phyloP scores from a whole-genome alignment of 35 echinoderm and acorn worm genomes.

The Chiridota heheva region DNA sequence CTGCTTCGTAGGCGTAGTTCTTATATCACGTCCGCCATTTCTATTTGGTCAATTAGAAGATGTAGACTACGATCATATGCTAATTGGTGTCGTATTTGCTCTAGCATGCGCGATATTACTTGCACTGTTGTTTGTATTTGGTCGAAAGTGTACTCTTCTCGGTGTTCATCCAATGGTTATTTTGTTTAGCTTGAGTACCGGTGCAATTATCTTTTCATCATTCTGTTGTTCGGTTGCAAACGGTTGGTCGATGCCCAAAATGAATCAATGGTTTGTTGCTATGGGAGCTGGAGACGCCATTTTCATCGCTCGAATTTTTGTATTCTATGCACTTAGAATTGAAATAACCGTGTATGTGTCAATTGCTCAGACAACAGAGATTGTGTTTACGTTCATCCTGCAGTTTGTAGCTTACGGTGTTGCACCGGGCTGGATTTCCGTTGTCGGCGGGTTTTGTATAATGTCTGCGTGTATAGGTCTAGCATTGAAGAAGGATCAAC shows the following conservation, averaged over 20 bases:
- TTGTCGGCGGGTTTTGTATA: conserved; percentile 7
- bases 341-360: conserved; percentile 32
- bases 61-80: too few relatives aligned
- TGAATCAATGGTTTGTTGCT: background rate
- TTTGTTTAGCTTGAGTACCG: conserved; percentile 1
- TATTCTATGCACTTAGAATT: conserved; percentile 16
- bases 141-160: conserved; percentile 16
- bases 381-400: conserved; percentile 28
- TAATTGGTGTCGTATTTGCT: conserved; percentile 29
- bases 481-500: conserved; percentile 16
- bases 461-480: conserved; percentile 23
- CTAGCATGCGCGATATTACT: conserved; percentile 18
- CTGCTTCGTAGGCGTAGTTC: conserved; percentile 31
- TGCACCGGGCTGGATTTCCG: conserved; percentile 25
- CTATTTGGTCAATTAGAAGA: conserved; percentile 22
- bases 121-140: conserved; percentile 12
- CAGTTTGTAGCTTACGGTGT: background rate
- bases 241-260: conserved; percentile 5
- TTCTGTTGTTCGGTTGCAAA: background rate
- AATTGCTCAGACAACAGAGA: conserved; percentile 22
- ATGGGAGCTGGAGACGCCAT: background rate
- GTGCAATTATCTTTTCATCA: background rate
- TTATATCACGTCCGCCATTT: conserved; percentile 32
- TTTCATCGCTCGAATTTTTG: conserved; percentile 4
- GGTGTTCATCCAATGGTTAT: conserved; percentile 33